These are phyloP conservation scores for Pseudococcus jackbeardsleyi DNA, from an alignment of 2,888 invertebrate genomes.

Conservation along the genomic window DNA sequence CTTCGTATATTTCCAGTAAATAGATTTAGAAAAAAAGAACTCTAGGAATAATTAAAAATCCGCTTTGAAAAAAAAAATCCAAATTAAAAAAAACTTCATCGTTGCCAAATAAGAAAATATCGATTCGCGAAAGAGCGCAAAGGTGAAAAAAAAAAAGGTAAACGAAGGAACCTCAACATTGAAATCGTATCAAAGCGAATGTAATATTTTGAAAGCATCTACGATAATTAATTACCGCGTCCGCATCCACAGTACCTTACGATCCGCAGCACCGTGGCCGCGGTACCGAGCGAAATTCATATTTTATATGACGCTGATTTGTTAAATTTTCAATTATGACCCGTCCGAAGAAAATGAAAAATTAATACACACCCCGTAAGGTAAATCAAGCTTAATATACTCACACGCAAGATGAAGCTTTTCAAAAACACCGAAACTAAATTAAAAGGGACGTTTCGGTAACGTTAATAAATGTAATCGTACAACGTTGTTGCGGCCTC, in stretches of 20 bases:
- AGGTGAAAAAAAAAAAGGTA: not conserved
- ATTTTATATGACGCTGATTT: conserved; percentile 53
- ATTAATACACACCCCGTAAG: conserved; percentile 28
- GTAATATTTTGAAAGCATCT: conserved; percentile 8
- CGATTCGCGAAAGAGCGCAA: not conserved
- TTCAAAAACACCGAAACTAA: conserved; percentile 53
- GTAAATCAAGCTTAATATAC: conserved; percentile 52
- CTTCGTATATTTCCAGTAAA: too few relatives aligned
- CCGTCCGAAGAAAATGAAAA: conserved; percentile 48
- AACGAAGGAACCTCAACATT: not conserved
- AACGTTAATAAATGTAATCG: conserved; percentile 45
- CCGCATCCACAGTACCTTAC: not conserved
- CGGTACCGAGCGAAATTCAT: not conserved
- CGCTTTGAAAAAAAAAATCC: not conserved
- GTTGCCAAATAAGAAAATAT: conserved; percentile 30
- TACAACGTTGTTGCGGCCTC: conserved; percentile 2
- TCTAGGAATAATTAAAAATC: not conserved
- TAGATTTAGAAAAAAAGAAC: not conserved
- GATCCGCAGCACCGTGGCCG: not conserved
- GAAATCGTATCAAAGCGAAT: conserved; percentile 47
- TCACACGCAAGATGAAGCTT: conserved; percentile 47
- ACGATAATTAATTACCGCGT: conserved; percentile 36
- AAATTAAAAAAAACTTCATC: conserved; percentile 19
- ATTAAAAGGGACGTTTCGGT: conserved; percentile 48
- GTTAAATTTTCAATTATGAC: conserved; percentile 53